A percentile compares a stretch with the other conserved stretches of the same genome.
phyloP scores from a whole-genome alignment of 2,888 invertebrate genomes.

The Melanargia galathea region DNA sequence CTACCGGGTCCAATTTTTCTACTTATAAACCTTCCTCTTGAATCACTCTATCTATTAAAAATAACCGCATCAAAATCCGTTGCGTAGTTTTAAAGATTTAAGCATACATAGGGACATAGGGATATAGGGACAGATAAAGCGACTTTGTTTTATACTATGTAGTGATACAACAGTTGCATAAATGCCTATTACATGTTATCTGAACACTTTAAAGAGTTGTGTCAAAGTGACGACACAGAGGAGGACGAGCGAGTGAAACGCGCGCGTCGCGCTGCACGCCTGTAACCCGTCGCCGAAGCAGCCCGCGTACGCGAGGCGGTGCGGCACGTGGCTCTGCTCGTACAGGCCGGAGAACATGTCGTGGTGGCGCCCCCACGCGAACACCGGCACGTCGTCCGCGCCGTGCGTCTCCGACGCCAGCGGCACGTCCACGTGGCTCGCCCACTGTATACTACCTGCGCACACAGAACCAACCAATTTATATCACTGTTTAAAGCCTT shows the following conservation, averaged over 20 bases:
- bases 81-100: too few relatives aligned
- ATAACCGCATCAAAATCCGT: too few relatives aligned
- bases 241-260: conserved; percentile 40
- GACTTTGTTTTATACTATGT: too few relatives aligned
- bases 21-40: too few relatives aligned
- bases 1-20: too few relatives aligned
- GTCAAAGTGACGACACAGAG: conserved; percentile 32
- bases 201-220: not conserved
- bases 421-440: conserved; percentile 76
- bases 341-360: conserved; percentile 88
- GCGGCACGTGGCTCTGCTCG: conserved; percentile 90
- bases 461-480: not conserved
- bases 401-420: conserved; percentile 86
- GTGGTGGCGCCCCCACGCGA: conserved; percentile 86
- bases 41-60: too few relatives aligned
- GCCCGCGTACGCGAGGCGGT: conserved; percentile 87
- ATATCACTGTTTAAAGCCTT: too few relatives aligned
- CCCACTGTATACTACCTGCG: conserved; percentile 50
- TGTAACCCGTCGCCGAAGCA: conserved; percentile 84
- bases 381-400: conserved; percentile 90
- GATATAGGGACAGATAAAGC: too few relatives aligned
- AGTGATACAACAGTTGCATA: too few relatives aligned
- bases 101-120: too few relatives aligned
- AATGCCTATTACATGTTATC: not conserved
- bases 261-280: conserved; percentile 28